A percentile compares a stretch with the other conserved stretches of the same genome.
These are phyloP conservation scores for Syngnathus floridae DNA, from an alignment of 2,113 vertebrate species.

Conservation along the genomic window DNA sequence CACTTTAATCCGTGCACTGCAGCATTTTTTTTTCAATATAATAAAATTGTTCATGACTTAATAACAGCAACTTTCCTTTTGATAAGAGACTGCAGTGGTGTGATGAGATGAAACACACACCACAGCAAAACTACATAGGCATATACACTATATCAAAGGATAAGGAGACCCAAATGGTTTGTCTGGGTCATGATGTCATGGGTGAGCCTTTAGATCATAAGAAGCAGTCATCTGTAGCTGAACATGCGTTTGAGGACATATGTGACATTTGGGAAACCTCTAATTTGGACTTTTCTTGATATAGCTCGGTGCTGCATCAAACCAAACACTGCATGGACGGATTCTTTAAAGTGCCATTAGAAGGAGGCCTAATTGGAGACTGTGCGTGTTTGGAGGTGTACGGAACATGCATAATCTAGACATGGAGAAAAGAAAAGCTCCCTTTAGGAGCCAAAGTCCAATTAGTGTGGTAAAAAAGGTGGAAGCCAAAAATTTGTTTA, in stretches of 20 bases:
- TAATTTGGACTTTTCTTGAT: conserved; percentile 20
- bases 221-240: not conserved
- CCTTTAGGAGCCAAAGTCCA: conserved; percentile 51
- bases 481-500: conserved; percentile 62
- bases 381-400: conserved; percentile 22
- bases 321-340: not conserved
- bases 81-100: not conserved
- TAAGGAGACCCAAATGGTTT: conserved; percentile 41
- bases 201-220: conserved; percentile 31
- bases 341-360: conserved; percentile 7
- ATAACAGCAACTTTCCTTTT: not conserved
- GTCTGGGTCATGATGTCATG: conserved; percentile 32
- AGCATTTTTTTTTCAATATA: not conserved
- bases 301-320: conserved; percentile 1
- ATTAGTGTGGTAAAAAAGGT: conserved; percentile 48
- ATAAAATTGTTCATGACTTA: not conserved
- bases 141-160: conserved; percentile 20
- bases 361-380: conserved; percentile 37
- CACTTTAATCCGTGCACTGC: not conserved
- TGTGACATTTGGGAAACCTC: conserved; percentile 7
- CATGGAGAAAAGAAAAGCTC: conserved; percentile 1
- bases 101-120: not conserved
- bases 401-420: conserved; percentile 33
- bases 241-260: conserved; percentile 9
- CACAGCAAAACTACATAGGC: conserved; percentile 12